Percentiles rank a stretch among this genome's conserved stretches.
Evolutionary conservation across 1,140 invertebrate genomes (phyloP).

Genomic region (Myzus persicae): DNA sequence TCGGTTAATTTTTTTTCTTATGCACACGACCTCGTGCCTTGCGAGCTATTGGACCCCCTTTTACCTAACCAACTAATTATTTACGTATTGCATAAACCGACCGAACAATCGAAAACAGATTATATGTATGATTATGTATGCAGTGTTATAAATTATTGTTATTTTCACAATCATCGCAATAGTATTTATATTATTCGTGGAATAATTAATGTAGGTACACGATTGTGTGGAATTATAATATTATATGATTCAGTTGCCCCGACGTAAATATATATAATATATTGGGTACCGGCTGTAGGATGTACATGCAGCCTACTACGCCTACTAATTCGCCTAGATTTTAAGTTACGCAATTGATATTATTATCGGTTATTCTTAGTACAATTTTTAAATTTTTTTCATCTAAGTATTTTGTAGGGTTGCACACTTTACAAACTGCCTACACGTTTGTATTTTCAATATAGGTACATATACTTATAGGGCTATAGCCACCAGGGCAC

Average conservation of each 20-base stretch:
- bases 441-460: background rate
- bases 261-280: background rate
- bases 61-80: conserved; percentile 17
- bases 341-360: background rate
- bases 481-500: no score
- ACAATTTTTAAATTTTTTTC: background rate
- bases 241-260: background rate
- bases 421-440: no score
- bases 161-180: background rate
- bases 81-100: background rate
- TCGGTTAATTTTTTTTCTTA: background rate
- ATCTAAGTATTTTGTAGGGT: background rate
- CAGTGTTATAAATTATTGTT: conserved; percentile 1
- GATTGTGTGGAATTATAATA: background rate
- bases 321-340: background rate
- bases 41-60: background rate
- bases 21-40: background rate
- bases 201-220: background rate
- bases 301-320: background rate
- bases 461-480: no score
- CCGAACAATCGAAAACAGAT: background rate
- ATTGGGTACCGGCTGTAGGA: no score
- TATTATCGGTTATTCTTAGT: background rate
- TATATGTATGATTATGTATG: background rate
- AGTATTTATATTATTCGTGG: background rate